A percentile compares a stretch with the other conserved stretches of the same genome.
These are phyloP conservation scores for Microplitis deprimator DNA, from an alignment of 2,888 invertebrate genomes.

Conservation along the genomic window DNA sequence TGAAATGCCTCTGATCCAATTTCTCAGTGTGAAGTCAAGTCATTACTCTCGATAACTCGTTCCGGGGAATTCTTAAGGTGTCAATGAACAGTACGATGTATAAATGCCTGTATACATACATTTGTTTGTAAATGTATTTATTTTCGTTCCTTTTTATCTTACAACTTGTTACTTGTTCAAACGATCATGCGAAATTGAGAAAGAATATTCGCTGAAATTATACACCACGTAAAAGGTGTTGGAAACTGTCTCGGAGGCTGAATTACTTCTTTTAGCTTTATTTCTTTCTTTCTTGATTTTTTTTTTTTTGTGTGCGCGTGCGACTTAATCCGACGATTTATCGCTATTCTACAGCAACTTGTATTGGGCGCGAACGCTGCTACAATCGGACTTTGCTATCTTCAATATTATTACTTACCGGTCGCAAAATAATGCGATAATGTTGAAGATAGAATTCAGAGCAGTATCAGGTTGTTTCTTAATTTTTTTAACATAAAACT, in stretches of 20 bases:
- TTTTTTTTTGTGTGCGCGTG: constrained; percentile 6
- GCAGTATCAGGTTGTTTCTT: background rate
- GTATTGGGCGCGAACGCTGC: background rate
- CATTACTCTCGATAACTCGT: constrained; percentile 1
- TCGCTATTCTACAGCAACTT: background rate
- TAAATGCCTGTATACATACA: background rate
- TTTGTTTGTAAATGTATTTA: background rate
- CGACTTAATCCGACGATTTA: constrained; percentile 15
- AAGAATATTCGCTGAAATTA: background rate
- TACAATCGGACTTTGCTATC: constrained; percentile 8
- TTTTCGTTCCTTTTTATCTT: background rate
- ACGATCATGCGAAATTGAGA: background rate
- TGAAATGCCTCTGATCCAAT: constrained; percentile 1
- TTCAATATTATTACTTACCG: constrained; percentile 1
- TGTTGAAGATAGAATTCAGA: background rate
- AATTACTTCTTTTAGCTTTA: background rate
- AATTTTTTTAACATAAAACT: background rate
- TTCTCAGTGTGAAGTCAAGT: background rate
- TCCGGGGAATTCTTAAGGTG: background rate
- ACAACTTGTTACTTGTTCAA: background rate
- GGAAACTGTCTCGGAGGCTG: constrained; percentile 5
- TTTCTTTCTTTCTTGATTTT: background rate
- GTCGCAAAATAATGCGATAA: background rate
- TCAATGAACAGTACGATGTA: background rate
- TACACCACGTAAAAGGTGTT: constrained; percentile 1